Evolutionary conservation across 1,140 invertebrate genomes (phyloP), one percentile per base, ranked within the genome.

Genomic region (Chironomus striatipennis): DNA sequence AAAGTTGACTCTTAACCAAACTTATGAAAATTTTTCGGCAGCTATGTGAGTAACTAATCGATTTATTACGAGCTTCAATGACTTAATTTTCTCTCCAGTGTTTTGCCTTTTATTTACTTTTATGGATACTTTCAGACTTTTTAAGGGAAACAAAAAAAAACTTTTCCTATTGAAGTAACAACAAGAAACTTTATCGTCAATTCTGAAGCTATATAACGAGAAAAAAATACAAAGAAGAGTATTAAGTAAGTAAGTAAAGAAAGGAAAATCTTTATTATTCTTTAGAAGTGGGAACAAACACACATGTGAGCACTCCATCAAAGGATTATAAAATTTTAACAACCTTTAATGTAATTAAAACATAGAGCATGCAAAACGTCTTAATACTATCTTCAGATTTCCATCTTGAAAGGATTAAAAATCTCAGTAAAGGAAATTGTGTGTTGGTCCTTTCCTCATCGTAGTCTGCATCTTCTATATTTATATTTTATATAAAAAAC

Each of bases 261-360:
- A 57, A 57, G 47, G 47, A 57, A 57, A 47, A 7, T 43, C n/a
- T n/a, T n/a, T n/a, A n/a, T 43, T 65, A 7, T 67, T 67, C 64
- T 20, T 15, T 67, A 9, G 65, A 70, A 70, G 18, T 70, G 65
- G 10, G 65, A 70, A 21, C 17, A 7, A 18, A 70, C 17, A 70
- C 65, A 70, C 65, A 70, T 70, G 47, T 57, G 47, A 57, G 65
- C 65, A 20, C 20, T 70, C 65, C 17, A 70, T 70, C 65, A 70
- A 70, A 70, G 65, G 65, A 70, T 70, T 70, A 70, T 70, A 70
- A 70, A 57, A 57, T 57, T 70, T 70, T 70, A 20, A 18, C 65
- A 70, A 18, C 65, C 65, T 70, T 70, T 70, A 70, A 70, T 20
- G 20, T 70, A 70, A 70, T 70, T 70, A 70, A 70, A 70, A 70